A percentile compares a stretch with the other conserved stretches of the same genome.
These are phyloP conservation scores for Drosophila flavopinicola DNA, from an alignment of 2,888 invertebrate species.

Conservation along the genomic window DNA sequence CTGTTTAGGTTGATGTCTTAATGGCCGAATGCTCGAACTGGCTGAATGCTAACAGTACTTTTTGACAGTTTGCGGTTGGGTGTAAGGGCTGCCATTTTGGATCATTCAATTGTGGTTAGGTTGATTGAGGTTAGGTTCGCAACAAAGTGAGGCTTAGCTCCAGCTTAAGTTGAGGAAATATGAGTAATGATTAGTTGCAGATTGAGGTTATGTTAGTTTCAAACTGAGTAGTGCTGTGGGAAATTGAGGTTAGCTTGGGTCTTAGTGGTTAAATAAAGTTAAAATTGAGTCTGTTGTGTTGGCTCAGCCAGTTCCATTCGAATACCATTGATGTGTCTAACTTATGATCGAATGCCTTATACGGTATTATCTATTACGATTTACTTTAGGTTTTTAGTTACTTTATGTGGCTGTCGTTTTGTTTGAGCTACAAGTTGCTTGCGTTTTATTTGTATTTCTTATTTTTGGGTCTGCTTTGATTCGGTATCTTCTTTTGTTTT, in stretches of 20 bases:
- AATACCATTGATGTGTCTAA: constrained; percentile 29
- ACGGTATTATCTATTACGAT: constrained; percentile 38
- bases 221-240: background rate
- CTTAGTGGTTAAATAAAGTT: background rate
- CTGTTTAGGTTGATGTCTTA: constrained; percentile 23
- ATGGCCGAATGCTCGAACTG: constrained; percentile 45
- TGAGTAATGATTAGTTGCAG: constrained; percentile 22
- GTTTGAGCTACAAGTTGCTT: constrained; percentile 41
- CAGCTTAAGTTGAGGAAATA: constrained; percentile 26
- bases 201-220: constrained; percentile 19
- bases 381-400: constrained; percentile 51
- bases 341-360: constrained; percentile 60
- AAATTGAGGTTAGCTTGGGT: background rate
- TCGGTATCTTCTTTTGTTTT: constrained; percentile 21
- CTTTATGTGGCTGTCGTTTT: constrained; percentile 40
- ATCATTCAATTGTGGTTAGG: constrained; percentile 22
- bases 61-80: constrained; percentile 60
- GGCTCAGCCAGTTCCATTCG: constrained; percentile 39
- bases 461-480: constrained; percentile 25
- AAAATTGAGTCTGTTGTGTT: constrained; percentile 6
- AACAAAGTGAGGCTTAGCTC: constrained; percentile 2
- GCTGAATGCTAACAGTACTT: constrained; percentile 33
- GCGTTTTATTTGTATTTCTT: constrained; percentile 10
- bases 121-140: constrained; percentile 3
- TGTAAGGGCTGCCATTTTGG: background rate